Percentiles rank a stretch among this genome's conserved stretches.
Evolutionary conservation across 2,797 vertebrate species (phyloP).

Genomic region (Tenualosa thibaudeaui): DNA sequence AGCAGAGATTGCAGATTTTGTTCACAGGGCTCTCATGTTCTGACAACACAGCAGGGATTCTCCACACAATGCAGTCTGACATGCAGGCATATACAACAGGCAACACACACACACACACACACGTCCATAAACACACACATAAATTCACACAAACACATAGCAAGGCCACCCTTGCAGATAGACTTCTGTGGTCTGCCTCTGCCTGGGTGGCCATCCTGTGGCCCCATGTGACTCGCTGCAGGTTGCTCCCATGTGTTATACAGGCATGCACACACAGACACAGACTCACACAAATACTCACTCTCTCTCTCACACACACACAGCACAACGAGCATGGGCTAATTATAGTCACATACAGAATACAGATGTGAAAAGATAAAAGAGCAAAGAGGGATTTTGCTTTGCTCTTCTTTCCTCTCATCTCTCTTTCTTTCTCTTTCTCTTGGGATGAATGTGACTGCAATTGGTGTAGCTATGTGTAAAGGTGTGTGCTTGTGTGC

Average conservation of each 20-base stretch:
- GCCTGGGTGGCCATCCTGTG: conserved; percentile 12
- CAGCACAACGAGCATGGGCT: background rate
- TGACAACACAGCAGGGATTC: background rate
- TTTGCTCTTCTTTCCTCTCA: background rate
- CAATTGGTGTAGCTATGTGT: no score
- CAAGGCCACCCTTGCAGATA: conserved; percentile 1
- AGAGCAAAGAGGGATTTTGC: conserved; percentile 12
- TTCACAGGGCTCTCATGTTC: background rate
- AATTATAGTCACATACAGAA: background rate
- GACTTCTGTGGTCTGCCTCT: background rate
- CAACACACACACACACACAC: background rate
- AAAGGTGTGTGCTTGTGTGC: no score
- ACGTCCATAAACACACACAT: background rate
- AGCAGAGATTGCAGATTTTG: background rate
- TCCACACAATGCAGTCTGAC: background rate
- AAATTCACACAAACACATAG: background rate
- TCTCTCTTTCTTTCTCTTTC: background rate
- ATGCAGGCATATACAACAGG: background rate
- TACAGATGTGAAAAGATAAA: conserved; percentile 1
- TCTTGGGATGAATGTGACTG: background rate
- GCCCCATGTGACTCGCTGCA: background rate
- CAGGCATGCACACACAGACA: no score
- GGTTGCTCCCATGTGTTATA: background rate
- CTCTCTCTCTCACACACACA: background rate
- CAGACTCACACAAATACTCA: no score